phyloP scores from a whole-genome alignment of 2,113 vertebrate genomes.

The Lepus americanus region DNA sequence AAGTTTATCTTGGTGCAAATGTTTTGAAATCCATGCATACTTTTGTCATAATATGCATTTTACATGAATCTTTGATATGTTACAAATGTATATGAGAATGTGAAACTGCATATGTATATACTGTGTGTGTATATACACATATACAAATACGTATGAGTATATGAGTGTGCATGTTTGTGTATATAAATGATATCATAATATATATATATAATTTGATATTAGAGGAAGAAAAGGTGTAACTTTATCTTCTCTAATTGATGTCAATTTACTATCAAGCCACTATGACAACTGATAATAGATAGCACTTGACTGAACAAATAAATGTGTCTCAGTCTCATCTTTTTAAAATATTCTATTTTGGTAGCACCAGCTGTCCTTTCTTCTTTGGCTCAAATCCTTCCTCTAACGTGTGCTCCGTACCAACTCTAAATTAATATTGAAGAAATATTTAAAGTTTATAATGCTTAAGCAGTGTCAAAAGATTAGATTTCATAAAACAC shows the following conservation, averaged over 20 bases:
- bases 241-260: not conserved
- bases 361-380: conserved; percentile 52
- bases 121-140: not conserved
- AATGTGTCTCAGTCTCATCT: conserved; percentile 5
- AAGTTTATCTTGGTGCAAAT: too few species aligned
- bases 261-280: not conserved
- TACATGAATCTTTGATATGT: not conserved
- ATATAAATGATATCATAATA: not conserved
- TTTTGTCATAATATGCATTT: too few species aligned
- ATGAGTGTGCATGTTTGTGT: not conserved
- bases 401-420: not conserved
- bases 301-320: conserved; percentile 41
- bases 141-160: not conserved
- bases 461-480: conserved; percentile 19
- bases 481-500: not conserved
- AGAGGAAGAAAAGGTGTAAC: not conserved
- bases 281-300: not conserved
- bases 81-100: not conserved
- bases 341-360: conserved; percentile 37
- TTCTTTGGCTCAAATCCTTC: conserved; percentile 36
- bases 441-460: conserved; percentile 38
- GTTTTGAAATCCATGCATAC: too few species aligned
- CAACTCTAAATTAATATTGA: conserved; percentile 52
- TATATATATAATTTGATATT: not conserved
- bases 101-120: not conserved